These are phyloP conservation scores for Odocoileus virginianus DNA, from an alignment of 2,113 vertebrate species.

Conservation along the genomic window DNA sequence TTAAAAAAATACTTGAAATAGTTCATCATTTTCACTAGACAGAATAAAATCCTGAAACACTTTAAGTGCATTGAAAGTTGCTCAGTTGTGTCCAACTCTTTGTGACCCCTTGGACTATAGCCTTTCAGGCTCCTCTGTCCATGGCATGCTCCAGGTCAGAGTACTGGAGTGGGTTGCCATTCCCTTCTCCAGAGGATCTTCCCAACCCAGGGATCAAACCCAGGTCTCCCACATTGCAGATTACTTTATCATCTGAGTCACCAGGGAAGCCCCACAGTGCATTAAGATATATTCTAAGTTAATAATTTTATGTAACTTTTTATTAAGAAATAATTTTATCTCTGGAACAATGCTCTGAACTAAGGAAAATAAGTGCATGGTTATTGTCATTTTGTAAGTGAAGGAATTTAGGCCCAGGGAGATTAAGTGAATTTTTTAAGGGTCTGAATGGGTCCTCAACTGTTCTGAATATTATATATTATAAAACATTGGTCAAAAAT, in stretches of 20 bases:
- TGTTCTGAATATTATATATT: neutral
- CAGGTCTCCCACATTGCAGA: accelerated
- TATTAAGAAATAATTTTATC: neutral
- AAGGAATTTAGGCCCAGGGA: neutral
- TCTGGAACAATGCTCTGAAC: neutral
- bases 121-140: neutral
- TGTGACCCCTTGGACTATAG: neutral
- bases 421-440: conserved; percentile 2
- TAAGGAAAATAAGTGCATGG: neutral
- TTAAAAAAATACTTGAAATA: neutral
- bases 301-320: neutral
- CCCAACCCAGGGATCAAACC: neutral
- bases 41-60: neutral
- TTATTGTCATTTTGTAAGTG: neutral
- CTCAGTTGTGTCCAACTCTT: neutral
- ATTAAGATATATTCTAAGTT: neutral
- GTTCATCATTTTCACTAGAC: neutral
- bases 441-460: neutral
- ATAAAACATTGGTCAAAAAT: neutral
- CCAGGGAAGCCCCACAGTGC: neutral
- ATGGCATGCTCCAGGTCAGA: neutral
- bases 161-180: neutral
- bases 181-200: neutral
- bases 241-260: neutral
- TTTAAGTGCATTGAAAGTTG: neutral